Evolutionary conservation across 2,888 invertebrate species (phyloP), one percentile per base, ranked within the genome.

Genomic region (Thalpophila matura): DNA sequence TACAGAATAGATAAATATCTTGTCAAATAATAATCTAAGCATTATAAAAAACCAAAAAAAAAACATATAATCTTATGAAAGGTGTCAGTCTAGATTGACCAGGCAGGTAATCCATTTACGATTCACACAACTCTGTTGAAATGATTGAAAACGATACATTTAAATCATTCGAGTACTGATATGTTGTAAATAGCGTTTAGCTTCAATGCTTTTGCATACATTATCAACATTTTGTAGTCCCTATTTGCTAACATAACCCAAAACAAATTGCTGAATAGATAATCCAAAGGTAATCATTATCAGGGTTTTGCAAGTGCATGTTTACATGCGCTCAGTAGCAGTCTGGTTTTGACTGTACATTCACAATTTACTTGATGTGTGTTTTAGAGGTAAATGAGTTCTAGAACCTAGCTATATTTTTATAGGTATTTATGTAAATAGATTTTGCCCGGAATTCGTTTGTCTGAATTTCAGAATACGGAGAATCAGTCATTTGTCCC

Each of bases 181-280:
- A n/a, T n/a, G n/a, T n/a, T n/a, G n/a, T n/a, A 29, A 46, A 57
- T 33, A 27, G 10, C 9, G 22, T 14, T 46, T 27, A 46, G 4
- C 3, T 35, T 35, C 7, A 10, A 45, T 12, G 35, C 45, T 38
- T 29, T 20, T 27, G 40, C 22, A 59, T 26, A 35, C 60, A 64
- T 18, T 40, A 47, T 68, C 24, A 29, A 47, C 46, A 63, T 68
- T 59, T 68, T 24, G 40, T 40, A 42, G 68, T 59, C 10, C 10
- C 27, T 4, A 20, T 68, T 59, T 59, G 40, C 27, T 47, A 35
- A 59, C 14, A 24, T 46, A 27, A 10, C 14, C n/a, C 22, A 31
- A 58, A 66, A 33, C 40, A 59, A 63, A 68, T 42, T 58, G 40
- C 24, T 50, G 46, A 58, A 76, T 64, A 60, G 66, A 63, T 78